phyloP scores from a whole-genome alignment of 2,888 invertebrate genomes.

The Cecidostiba fungosa region DNA sequence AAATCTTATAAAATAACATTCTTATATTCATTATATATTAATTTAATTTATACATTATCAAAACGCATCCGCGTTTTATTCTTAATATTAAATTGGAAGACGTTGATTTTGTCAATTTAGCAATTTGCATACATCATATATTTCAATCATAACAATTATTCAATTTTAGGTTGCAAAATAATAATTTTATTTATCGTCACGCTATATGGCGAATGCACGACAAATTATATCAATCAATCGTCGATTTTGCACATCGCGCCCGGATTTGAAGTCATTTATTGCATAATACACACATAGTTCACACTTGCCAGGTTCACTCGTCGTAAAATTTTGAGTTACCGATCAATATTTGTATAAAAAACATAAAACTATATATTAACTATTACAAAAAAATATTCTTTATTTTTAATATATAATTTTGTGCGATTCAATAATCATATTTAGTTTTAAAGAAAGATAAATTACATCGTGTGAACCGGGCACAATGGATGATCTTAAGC shows the following conservation, averaged over 20 bases:
- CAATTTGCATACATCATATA: background rate
- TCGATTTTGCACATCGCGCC: slow-evolving; percentile 68
- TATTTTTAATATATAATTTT: background rate
- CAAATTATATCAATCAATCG: slow-evolving; percentile 61
- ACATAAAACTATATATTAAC: background rate
- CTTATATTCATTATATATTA: slow-evolving; percentile 21
- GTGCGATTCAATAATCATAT: background rate
- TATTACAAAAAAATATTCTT: background rate
- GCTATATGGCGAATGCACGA: slow-evolving; percentile 66
- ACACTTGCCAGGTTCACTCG: slow-evolving; percentile 71
- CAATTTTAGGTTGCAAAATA: slow-evolving; percentile 33
- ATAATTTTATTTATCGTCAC: slow-evolving; percentile 41
- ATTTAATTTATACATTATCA: background rate
- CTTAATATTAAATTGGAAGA: slow-evolving; percentile 54
- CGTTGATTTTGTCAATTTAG: slow-evolving; percentile 56
- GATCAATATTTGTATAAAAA: background rate
- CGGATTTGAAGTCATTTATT: slow-evolving; percentile 74
- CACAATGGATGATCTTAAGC: slow-evolving; percentile 71
- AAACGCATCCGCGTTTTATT: slow-evolving; percentile 10
- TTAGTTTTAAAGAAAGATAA: background rate
- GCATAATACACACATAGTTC: slow-evolving; percentile 78
- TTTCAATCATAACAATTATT: slow-evolving; percentile 32
- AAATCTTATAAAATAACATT: slow-evolving; percentile 1
- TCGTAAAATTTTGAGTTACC: slow-evolving; percentile 28
- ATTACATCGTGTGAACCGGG: slow-evolving; percentile 69